These are phyloP conservation scores for Microhierax caerulescens DNA, from an alignment of 2,797 vertebrate species.

Conservation along the genomic window DNA sequence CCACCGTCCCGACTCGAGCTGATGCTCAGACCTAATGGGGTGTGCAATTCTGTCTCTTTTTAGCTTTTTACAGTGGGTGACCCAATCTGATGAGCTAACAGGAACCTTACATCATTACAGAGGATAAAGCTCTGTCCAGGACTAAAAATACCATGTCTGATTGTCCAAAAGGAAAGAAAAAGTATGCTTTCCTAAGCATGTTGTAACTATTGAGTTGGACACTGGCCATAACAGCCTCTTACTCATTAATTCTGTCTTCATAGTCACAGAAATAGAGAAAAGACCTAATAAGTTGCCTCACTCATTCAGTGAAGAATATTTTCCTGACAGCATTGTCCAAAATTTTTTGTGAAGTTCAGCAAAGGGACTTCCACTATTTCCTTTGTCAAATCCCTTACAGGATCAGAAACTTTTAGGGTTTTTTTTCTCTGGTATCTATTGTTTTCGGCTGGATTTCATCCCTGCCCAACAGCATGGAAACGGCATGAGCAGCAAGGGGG, in stretches of 20 bases:
- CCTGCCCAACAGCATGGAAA: not conserved
- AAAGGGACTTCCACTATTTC: not conserved
- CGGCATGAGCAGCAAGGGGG: not conserved
- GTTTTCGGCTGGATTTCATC: not conserved
- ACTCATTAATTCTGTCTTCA: slow-evolving; percentile 16
- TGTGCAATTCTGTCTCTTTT: not conserved
- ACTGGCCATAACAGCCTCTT: not conserved
- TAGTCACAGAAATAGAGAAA: not conserved
- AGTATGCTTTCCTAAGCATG: not conserved
- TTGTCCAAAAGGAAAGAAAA: not conserved
- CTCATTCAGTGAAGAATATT: not conserved
- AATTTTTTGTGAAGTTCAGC: not conserved
- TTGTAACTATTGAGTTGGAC: not conserved
- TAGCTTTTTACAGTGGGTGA: not conserved
- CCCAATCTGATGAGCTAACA: not conserved
- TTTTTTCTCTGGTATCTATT: not conserved
- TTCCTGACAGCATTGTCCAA: not conserved
- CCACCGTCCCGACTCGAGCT: fast-evolving
- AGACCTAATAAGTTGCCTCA: not conserved
- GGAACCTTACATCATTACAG: not conserved
- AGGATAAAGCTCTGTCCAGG: not conserved
- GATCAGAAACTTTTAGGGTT: not conserved
- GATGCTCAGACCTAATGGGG: not conserved
- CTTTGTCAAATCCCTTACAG: not conserved
- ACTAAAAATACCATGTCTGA: slow-evolving; percentile 14